Base-by-base conservation (phyloP, 2,797 vertebrate species). In the Podargus strigoides region DNA sequence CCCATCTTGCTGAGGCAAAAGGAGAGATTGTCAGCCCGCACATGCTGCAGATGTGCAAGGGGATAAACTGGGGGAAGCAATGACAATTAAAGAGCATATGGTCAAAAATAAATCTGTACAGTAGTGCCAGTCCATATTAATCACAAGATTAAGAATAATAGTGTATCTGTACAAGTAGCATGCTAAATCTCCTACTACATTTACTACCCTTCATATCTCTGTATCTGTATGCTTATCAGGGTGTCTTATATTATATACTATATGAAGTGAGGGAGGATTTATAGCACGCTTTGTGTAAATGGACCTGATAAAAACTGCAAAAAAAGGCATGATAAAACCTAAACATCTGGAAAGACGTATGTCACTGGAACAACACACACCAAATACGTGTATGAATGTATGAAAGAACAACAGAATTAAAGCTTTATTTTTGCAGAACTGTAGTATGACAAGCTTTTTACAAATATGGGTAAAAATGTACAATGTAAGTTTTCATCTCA, bases 311-410 rank as follows among this genome's bases (percentile, higher is more conserved):
- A 96, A 97, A 98, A 97, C 82, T 64, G 49, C 66, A 62, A 81
- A 96, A 96, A 94, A 95, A 93, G 78, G 87, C 89, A 85, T 17
- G 46, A 93, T 96, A 84, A 97, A 97, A 96, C 85, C 86, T 73
- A 64, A 97, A 97, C 98, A 98, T 98, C 98, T 98, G 98, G 95
- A 95, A 89, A 92, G 97, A 92, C n/a, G 90, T 96, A 97, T 97
- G 98, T 95, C 97, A 95, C 87, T 73, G 85, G 77, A 55, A 36
- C 21, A 94, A 93, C 84, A 66, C 72, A 50, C 92, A 84, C 78
- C 91, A 66, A 85, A 56, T 42, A 47, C 5, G 10, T 0, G 0
- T 63, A 16, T 27, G 90, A 84, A 86, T 39, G 55, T 79, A 46
- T 90, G 94, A 93, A 34, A 22, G 73, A 93, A 74, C 27, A 59